Evolutionary conservation across 2,113 vertebrate genomes (phyloP).

Genomic region (Polypterus bichir): DNA sequence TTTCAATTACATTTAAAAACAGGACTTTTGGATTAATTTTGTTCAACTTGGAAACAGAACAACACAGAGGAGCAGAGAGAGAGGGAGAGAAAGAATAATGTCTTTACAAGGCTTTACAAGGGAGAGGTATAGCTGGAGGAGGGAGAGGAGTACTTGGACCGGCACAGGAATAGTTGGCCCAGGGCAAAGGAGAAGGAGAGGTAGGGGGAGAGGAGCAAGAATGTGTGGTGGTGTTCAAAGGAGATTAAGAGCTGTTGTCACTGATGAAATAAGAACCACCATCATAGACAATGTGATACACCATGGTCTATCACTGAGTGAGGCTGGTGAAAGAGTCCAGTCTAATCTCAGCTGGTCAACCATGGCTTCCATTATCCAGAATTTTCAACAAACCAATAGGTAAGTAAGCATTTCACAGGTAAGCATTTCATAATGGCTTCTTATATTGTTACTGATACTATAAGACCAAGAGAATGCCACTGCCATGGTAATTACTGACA

Average conservation of each 20-base stretch:
- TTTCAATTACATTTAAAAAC: too few species aligned
- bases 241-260: slow-evolving; percentile 12
- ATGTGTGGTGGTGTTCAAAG: slow-evolving; percentile 7
- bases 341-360: slow-evolving; percentile 14
- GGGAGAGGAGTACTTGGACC: not conserved
- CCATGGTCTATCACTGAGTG: slow-evolving; percentile 10
- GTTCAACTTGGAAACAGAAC: too few species aligned
- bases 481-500: slow-evolving; percentile 10
- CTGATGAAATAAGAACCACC: slow-evolving; percentile 17
- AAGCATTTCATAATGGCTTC: slow-evolving; percentile 11
- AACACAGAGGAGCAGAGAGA: too few species aligned
- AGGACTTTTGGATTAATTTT: too few species aligned
- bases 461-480: slow-evolving; percentile 5
- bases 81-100: too few species aligned
- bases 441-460: not conserved
- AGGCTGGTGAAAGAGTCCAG: slow-evolving; percentile 14
- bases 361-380: slow-evolving; percentile 14
- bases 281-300: slow-evolving; percentile 19
- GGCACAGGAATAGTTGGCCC: not conserved
- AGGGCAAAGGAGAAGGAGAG: slow-evolving; percentile 8
- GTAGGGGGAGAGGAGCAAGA: slow-evolving; percentile 6
- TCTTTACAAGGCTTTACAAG: not conserved
- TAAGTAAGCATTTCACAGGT: slow-evolving; percentile 15
- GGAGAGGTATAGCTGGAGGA: not conserved
- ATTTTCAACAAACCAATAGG: slow-evolving; percentile 18